A percentile compares a stretch with the other conserved stretches of the same genome.
phyloP scores from a whole-genome alignment of 2,797 vertebrate species.

The Squalus acanthias region DNA sequence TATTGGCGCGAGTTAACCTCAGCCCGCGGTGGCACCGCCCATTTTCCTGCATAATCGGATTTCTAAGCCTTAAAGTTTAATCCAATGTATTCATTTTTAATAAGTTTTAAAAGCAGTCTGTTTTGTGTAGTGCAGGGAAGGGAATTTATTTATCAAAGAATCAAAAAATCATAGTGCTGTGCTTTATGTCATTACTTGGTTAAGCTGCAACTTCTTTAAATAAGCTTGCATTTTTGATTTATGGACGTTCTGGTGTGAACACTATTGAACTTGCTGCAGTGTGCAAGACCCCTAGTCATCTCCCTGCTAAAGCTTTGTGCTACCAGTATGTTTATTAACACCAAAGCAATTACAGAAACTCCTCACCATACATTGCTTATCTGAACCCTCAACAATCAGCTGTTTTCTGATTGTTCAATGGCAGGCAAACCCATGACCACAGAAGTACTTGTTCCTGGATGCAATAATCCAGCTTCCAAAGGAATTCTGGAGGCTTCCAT shows the following conservation, averaged over 20 bases:
- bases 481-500: not conserved
- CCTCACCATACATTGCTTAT: not conserved
- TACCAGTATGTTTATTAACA: not conserved
- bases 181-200: not conserved
- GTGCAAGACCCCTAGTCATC: not conserved
- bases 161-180: not conserved
- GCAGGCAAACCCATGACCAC: not conserved
- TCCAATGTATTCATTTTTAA: not conserved
- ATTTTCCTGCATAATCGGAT: too few relatives aligned
- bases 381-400: not conserved
- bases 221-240: not conserved
- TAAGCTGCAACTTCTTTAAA: not conserved
- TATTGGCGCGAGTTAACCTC: too few relatives aligned
- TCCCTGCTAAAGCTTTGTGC: too few relatives aligned
- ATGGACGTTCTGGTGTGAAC: not conserved
- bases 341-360: not conserved
- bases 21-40: too few relatives aligned
- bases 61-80: not conserved
- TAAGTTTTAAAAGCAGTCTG: not conserved
- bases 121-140: not conserved
- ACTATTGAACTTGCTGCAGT: not conserved
- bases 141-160: not conserved
- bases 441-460: not conserved
- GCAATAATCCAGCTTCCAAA: not conserved
- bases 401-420: not conserved